Conservation (phyloP, 2,797 vertebrate species). For the Enteromius fasciolatus region DNA sequence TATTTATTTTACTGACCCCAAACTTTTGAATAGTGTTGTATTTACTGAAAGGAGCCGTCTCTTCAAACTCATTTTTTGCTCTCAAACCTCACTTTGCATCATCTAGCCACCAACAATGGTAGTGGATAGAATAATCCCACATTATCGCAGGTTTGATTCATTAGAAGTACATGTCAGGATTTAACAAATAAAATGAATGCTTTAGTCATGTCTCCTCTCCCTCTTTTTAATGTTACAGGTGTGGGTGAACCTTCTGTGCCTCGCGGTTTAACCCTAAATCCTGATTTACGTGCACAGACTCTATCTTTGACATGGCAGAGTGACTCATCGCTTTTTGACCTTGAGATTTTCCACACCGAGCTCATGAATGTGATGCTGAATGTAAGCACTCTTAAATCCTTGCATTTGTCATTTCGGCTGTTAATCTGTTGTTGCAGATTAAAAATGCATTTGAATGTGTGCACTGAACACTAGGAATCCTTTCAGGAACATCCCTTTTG, state of each 20-base stretch:
- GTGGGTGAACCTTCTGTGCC: slow-evolving; percentile 67
- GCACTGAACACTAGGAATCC: background rate
- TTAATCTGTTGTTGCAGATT: background rate
- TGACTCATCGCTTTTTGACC: slow-evolving; percentile 70
- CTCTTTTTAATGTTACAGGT: slow-evolving; percentile 4
- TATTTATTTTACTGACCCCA: background rate
- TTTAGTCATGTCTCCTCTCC: background rate
- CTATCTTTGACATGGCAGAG: slow-evolving; percentile 75
- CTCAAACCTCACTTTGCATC: slow-evolving; percentile 1
- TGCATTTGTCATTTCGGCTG: too few relatives aligned
- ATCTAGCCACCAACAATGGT: background rate
- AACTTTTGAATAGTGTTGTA: background rate
- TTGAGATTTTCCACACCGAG: slow-evolving; percentile 76
- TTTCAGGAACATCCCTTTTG: background rate
- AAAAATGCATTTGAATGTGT: background rate
- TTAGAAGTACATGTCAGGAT: background rate
- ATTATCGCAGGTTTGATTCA: background rate
- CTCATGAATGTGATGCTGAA: slow-evolving; percentile 71
- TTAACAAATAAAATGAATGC: background rate
- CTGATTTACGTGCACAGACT: slow-evolving; percentile 58
- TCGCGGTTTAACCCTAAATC: slow-evolving; percentile 63
- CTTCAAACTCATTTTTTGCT: background rate
- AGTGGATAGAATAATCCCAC: background rate
- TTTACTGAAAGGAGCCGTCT: background rate
- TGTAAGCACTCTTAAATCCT: slow-evolving; percentile 65